Conservation (phyloP, 2,113 vertebrate species). For the Felis chaus region DNA sequence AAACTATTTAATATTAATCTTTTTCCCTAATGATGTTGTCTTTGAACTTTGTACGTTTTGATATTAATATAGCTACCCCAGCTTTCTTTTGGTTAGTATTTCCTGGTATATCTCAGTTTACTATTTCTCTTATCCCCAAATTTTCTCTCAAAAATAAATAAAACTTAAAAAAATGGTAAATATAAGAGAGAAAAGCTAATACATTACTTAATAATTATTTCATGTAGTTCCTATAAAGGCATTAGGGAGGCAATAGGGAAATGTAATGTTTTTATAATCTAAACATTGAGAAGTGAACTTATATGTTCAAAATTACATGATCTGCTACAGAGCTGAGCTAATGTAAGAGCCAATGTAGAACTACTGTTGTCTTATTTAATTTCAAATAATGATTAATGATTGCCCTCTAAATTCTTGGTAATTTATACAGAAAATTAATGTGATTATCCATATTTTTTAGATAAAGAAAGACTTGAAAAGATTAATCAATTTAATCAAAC, state of each 20-base stretch:
- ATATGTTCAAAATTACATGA: conserved; percentile 9
- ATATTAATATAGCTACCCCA: not conserved
- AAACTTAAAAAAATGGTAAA: not conserved
- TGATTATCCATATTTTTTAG: conserved; percentile 5
- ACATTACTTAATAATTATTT: not conserved
- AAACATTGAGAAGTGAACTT: not conserved
- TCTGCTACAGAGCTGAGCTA: not conserved
- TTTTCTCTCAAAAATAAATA: not conserved
- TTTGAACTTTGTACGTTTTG: not conserved
- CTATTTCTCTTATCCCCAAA: not conserved
- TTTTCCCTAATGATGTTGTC: not conserved
- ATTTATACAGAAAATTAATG: conserved; percentile 11
- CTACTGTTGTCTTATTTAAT: not conserved
- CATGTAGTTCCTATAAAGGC: not conserved
- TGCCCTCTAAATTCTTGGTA: not conserved
- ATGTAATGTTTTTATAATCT: not conserved
- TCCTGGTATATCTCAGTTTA: not conserved
- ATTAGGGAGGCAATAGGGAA: not conserved
- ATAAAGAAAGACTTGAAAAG: not conserved
- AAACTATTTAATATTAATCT: not conserved
- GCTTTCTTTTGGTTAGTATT: not conserved
- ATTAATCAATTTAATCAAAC: not conserved
- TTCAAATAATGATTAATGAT: not conserved
- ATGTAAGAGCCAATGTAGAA: not conserved
- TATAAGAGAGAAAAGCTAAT: not conserved